Conservation (phyloP, 2,113 vertebrate genomes). For the Phalacrocorax pelagicus region DNA sequence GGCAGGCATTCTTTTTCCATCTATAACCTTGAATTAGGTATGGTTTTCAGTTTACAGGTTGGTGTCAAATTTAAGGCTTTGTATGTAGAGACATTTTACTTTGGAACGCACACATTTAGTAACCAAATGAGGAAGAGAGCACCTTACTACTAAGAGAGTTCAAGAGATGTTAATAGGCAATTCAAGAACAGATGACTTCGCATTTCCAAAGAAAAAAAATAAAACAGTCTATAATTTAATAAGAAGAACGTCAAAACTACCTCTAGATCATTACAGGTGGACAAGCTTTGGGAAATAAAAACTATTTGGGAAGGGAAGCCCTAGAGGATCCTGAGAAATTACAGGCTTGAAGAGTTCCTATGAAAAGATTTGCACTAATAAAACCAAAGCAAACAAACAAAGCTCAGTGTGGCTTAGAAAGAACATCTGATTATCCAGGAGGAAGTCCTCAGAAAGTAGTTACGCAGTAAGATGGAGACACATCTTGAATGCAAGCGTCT, state of each 20-base stretch:
- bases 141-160: neutral
- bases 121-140: neutral
- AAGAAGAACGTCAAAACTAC: neutral
- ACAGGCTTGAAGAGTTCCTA: neutral
- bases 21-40: neutral
- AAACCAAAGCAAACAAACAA: neutral
- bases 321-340: neutral
- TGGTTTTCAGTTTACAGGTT: neutral
- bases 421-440: neutral
- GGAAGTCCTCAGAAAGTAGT: neutral
- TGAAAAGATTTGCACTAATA: neutral
- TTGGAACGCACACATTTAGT: neutral
- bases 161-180: neutral
- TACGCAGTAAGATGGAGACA: neutral
- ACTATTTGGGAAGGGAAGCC: neutral
- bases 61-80: neutral
- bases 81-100: neutral
- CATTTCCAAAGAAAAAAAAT: neutral
- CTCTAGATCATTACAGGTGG: neutral
- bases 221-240: neutral
- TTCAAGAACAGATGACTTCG: neutral
- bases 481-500: neutral
- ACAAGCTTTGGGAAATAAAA: neutral
- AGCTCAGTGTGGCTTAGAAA: neutral
- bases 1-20: neutral